Conservation (phyloP, 2,888 invertebrate genomes). For the Lasioglossum zephyrum region DNA sequence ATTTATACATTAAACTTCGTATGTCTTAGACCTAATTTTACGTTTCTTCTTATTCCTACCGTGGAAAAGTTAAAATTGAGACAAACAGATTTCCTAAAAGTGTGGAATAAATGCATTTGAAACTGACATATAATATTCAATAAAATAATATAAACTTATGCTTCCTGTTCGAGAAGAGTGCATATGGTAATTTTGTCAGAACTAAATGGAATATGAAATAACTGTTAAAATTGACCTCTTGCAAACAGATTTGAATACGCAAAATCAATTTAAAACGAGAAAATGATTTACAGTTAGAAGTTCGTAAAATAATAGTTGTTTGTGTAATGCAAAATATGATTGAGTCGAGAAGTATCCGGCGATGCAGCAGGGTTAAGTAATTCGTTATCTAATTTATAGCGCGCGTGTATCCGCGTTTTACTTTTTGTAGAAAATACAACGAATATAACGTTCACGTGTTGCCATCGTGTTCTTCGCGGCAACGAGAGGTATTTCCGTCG, state of each 20-base stretch:
- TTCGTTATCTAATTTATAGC: neutral
- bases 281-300: neutral
- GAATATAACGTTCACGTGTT: neutral
- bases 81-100: neutral
- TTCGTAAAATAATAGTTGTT: neutral
- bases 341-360: neutral
- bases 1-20: no score
- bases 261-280: neutral
- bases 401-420: neutral
- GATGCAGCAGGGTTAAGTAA: neutral
- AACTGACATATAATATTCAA: neutral
- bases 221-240: no score
- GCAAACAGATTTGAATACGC: no score
- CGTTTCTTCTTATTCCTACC: neutral
- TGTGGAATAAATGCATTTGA: neutral
- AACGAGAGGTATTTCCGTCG: constrained; percentile 59
- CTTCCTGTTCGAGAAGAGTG: neutral
- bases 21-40: neutral
- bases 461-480: constrained; percentile 58
- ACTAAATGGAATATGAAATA: no score
- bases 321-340: neutral
- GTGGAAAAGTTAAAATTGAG: neutral
- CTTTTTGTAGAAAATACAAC: neutral
- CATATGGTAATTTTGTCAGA: no score
- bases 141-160: neutral